A percentile compares a stretch with the other conserved stretches of the same genome.
Conservation (phyloP, 2,797 vertebrate genomes). For the Onychomys torridus region DNA sequence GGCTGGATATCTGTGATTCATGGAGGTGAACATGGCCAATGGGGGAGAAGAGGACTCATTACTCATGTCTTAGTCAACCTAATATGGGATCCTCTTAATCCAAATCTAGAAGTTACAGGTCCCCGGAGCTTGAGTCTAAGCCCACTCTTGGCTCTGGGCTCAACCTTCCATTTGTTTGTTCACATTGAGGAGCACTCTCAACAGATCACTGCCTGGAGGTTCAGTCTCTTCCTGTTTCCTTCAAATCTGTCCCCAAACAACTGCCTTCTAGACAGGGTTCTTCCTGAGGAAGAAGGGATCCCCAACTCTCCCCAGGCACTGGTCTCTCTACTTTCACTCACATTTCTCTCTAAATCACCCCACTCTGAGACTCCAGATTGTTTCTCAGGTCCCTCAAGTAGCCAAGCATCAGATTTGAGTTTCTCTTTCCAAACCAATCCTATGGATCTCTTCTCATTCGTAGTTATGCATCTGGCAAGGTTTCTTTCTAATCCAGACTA, state of each 20-base stretch:
- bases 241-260: background rate
- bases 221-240: background rate
- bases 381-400: background rate
- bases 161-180: background rate
- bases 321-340: too few relatives aligned
- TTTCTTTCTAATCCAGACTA: too few relatives aligned
- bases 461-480: background rate
- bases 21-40: background rate
- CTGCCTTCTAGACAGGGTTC: background rate
- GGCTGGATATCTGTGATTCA: too few relatives aligned
- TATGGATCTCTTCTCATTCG: rapidly evolving
- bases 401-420: rapidly evolving
- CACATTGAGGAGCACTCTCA: background rate
- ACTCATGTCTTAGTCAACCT: too few relatives aligned
- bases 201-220: rapidly evolving
- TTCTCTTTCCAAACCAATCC: rapidly evolving
- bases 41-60: background rate
- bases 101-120: background rate
- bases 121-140: background rate
- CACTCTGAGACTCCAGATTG: background rate
- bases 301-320: rapidly evolving
- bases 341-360: rapidly evolving
- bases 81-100: background rate
- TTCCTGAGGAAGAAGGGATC: background rate
- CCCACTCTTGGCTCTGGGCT: background rate